Evolutionary conservation across 92 coral and sea anemone species (phyloP).

Genomic region (Epizoanthus scotinus): DNA sequence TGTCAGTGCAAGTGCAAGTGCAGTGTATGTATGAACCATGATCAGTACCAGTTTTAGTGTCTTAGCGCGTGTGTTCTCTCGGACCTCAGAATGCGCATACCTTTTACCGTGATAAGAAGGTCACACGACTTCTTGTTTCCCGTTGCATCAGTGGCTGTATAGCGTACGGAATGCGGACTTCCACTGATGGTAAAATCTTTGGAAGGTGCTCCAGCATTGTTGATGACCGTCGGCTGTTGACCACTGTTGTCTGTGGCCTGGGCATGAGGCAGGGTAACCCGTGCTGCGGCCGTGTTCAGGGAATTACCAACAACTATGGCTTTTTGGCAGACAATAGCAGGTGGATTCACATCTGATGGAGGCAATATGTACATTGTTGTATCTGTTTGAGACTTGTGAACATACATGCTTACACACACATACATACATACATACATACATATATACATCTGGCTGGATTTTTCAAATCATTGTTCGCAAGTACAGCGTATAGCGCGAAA

Average conservation of each 20-base stretch:
- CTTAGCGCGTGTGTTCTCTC: too few relatives aligned
- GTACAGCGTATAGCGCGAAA: too few relatives aligned
- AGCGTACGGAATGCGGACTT: conserved; percentile 65
- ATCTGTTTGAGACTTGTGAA: not conserved
- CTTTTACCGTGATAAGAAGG: conserved; percentile 77
- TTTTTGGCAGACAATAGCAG: conserved; percentile 76
- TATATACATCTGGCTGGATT: too few relatives aligned
- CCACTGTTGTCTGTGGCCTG: conserved; percentile 83
- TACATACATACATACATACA: too few relatives aligned
- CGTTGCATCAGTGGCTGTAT: conserved; percentile 86
- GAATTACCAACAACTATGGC: conserved; percentile 62
- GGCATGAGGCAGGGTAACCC: conserved; percentile 67
- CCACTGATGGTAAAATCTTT: conserved; percentile 60
- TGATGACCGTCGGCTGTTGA: conserved; percentile 63
- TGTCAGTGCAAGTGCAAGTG: too few relatives aligned
- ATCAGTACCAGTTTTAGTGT: too few relatives aligned
- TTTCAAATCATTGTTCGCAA: too few relatives aligned
- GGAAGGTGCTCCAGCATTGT: conserved; percentile 60
- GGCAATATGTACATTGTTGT: not conserved
- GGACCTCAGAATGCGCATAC: conserved; percentile 39
- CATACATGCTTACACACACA: too few relatives aligned
- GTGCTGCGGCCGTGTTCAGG: conserved; percentile 66
- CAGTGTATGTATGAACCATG: too few relatives aligned
- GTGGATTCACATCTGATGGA: conserved; percentile 68
- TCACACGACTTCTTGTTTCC: conserved; percentile 72